phyloP scores from a whole-genome alignment of 2,888 invertebrate species.

The Macropis europaea region DNA sequence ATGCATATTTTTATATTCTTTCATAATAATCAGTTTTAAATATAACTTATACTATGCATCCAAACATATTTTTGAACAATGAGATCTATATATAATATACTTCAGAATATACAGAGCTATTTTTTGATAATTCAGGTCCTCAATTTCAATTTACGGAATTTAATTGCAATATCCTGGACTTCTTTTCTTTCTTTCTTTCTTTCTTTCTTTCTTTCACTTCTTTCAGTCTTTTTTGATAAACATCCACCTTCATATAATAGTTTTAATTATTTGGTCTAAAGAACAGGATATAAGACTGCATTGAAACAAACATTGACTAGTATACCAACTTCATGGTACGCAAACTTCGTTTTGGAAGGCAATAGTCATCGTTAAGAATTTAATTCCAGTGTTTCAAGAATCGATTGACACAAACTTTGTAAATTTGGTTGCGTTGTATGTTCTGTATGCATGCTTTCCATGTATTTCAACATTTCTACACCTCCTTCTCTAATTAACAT shows the following conservation, averaged over 20 bases:
- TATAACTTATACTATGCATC: constrained; percentile 34
- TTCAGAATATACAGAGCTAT: constrained; percentile 31
- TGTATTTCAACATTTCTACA: constrained; percentile 80
- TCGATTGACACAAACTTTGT: constrained; percentile 74
- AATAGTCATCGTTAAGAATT: constrained; percentile 70
- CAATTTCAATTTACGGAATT: constrained; percentile 52
- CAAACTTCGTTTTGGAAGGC: constrained; percentile 52
- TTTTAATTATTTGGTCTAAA: constrained; percentile 61
- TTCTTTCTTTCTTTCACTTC: constrained; percentile 34
- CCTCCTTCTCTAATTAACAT: constrained; percentile 85
- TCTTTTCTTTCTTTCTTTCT: constrained; percentile 33
- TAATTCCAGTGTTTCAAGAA: constrained; percentile 75
- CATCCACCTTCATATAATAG: constrained; percentile 49
- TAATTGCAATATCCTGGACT: constrained; percentile 42
- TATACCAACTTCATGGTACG: constrained; percentile 60
- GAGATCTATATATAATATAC: constrained; percentile 28
- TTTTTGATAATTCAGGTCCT: constrained; percentile 54
- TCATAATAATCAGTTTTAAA: constrained; percentile 24
- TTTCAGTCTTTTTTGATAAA: constrained; percentile 38
- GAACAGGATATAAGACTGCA: constrained; percentile 59
- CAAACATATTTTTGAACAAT: constrained; percentile 27
- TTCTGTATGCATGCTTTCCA: constrained; percentile 76
- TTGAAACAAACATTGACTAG: constrained; percentile 72
- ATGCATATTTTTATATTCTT: constrained; percentile 23
- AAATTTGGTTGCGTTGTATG: constrained; percentile 74